These are phyloP conservation scores for Lasioglossum leucozonium DNA, from an alignment of 2,888 invertebrate genomes.

Conservation along the genomic window DNA sequence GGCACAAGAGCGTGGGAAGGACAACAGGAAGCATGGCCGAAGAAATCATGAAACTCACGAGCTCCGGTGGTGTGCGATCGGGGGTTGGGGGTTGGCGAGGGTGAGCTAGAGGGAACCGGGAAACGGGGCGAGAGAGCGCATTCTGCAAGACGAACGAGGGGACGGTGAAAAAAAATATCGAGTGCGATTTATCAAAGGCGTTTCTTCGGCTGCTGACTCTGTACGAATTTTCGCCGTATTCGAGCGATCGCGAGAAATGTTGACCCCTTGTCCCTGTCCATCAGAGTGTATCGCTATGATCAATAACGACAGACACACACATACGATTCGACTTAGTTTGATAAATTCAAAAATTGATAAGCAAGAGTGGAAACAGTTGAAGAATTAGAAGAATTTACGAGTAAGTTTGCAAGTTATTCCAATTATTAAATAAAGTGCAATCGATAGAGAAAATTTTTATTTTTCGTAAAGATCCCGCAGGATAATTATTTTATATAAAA, in stretches of 20 bases:
- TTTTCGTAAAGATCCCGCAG: too few species aligned
- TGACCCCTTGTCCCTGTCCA: slow-evolving; percentile 45
- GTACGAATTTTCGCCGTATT: slow-evolving; percentile 59
- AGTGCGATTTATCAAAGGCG: slow-evolving; percentile 78
- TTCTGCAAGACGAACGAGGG: slow-evolving; percentile 66
- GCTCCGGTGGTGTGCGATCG: slow-evolving; percentile 13
- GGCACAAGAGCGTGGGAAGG: slow-evolving; percentile 46
- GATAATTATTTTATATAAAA: too few species aligned
- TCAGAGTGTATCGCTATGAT: slow-evolving; percentile 12
- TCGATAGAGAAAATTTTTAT: too few species aligned
- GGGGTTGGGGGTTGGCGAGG: slow-evolving; percentile 20
- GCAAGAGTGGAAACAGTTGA: too few species aligned
- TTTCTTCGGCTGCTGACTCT: slow-evolving; percentile 68
- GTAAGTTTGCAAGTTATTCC: too few species aligned
- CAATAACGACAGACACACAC: slow-evolving; percentile 9
- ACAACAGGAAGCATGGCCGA: slow-evolving; percentile 70
- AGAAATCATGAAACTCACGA: slow-evolving; percentile 76
- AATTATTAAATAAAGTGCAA: too few species aligned
- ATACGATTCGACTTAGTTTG: neutral
- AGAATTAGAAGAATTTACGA: too few species aligned
- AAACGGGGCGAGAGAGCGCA: slow-evolving; percentile 51
- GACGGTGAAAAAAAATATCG: slow-evolving; percentile 77
- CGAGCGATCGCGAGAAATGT: slow-evolving; percentile 50
- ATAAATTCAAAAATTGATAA: neutral
- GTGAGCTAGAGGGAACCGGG: slow-evolving; percentile 26